Evolutionary conservation across 1,140 invertebrate genomes (phyloP).

Genomic region (Aphelinus atriplicis): DNA sequence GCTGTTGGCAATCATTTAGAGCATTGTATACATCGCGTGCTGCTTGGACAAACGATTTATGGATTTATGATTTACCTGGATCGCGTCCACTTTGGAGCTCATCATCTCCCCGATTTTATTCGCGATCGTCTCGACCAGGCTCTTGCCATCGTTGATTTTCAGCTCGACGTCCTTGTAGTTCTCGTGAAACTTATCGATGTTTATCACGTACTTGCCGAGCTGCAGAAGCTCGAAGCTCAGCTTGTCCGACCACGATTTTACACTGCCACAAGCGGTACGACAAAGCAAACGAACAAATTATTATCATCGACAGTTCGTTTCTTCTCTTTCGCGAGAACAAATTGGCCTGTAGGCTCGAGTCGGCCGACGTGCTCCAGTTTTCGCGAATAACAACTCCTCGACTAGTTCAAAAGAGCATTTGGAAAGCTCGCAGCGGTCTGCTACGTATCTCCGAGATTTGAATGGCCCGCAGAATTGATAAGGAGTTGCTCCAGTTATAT

Average conservation of each 20-base stretch:
- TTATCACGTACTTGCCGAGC: conserved; percentile 77
- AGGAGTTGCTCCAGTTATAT: no score
- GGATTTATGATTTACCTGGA: conserved; percentile 68
- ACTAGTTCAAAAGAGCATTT: no score
- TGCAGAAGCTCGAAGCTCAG: conserved; percentile 77
- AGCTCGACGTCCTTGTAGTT: conserved; percentile 80
- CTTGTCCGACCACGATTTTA: conserved; percentile 77
- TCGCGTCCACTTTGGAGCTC: conserved; percentile 84
- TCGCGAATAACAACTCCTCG: no score
- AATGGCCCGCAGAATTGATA: no score
- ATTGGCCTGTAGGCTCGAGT: no score
- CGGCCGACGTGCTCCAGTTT: no score
- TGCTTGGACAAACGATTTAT: neutral
- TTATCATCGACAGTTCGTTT: no score
- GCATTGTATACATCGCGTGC: neutral
- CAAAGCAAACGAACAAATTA: no score
- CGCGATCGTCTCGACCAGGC: conserved; percentile 79
- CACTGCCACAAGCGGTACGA: conserved; percentile 60
- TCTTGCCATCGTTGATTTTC: conserved; percentile 74
- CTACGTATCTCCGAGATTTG: no score
- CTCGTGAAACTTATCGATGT: conserved; percentile 77
- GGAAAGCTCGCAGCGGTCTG: no score
- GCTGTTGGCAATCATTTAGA: conserved; percentile 55
- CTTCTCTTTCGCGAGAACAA: no score
- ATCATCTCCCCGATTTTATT: conserved; percentile 84